Conservation (phyloP, 2,888 invertebrate species). For the Himalopsyche kuldschensis region DNA sequence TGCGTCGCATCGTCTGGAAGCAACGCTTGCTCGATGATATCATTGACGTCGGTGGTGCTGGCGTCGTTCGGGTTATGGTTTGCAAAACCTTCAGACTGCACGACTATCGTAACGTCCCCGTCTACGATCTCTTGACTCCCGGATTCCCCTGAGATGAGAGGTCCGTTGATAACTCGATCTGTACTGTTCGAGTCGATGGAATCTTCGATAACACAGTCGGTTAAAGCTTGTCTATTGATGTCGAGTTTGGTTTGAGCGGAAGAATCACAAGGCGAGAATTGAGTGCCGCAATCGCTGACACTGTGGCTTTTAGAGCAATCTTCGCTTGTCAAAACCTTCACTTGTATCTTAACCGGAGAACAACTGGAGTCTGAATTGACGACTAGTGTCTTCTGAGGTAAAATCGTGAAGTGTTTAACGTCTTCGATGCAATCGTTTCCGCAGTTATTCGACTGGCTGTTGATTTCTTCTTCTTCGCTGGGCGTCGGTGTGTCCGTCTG, state of each 20-base stretch:
- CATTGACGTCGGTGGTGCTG: neutral
- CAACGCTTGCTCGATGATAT: slow-evolving; percentile 2
- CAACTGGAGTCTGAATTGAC: neutral
- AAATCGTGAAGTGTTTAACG: slow-evolving; percentile 18
- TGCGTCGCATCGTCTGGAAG: neutral
- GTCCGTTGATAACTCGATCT: neutral
- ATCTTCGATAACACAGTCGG: neutral
- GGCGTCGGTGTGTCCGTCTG: slow-evolving; percentile 76
- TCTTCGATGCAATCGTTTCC: slow-evolving; percentile 16
- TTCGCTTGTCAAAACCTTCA: neutral
- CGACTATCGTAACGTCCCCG: neutral
- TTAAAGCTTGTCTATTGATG: neutral
- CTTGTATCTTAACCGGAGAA: neutral
- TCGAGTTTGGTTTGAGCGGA: neutral
- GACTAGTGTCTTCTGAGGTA: neutral
- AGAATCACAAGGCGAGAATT: neutral
- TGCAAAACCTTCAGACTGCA: neutral
- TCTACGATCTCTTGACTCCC: neutral
- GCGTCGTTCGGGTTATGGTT: neutral
- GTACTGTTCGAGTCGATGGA: neutral
- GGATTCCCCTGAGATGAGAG: neutral
- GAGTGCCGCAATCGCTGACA: neutral
- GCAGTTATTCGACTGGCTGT: slow-evolving; percentile 4
- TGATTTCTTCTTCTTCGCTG: slow-evolving; percentile 63
- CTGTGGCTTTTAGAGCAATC: neutral